Conservation (phyloP, 2,113 vertebrate species). For the Nicator chloris region DNA sequence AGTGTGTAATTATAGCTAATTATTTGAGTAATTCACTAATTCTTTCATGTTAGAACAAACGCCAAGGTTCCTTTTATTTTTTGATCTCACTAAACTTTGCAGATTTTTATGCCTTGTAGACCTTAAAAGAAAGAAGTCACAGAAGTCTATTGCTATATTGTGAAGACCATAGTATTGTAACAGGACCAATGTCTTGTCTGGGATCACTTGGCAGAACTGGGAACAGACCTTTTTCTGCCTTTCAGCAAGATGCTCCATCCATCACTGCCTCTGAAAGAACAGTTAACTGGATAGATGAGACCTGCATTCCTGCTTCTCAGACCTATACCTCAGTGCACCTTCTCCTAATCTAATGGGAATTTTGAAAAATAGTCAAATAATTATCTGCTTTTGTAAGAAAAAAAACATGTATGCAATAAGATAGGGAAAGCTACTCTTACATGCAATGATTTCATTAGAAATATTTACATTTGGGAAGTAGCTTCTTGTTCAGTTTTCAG, state of each 20-base stretch:
- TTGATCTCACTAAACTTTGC: neutral
- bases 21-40: neutral
- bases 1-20: neutral
- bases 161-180: neutral
- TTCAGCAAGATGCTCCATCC: neutral
- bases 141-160: neutral
- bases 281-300: neutral
- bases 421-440: neutral
- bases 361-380: neutral
- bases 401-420: neutral
- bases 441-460: slow-evolving; percentile 23
- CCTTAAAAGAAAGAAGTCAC: neutral
- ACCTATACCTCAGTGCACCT: neutral
- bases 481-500: slow-evolving; percentile 53
- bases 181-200: neutral
- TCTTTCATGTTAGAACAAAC: neutral
- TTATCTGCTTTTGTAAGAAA: neutral
- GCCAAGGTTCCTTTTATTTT: neutral
- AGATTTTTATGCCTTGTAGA: neutral
- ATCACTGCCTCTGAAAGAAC: neutral
- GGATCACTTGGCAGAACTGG: neutral
- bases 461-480: slow-evolving; percentile 59
- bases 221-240: neutral
- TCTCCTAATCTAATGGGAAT: neutral
- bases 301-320: neutral